Base-by-base conservation (phyloP, 2,888 invertebrate genomes). In the Tetanocera ferruginea region DNA sequence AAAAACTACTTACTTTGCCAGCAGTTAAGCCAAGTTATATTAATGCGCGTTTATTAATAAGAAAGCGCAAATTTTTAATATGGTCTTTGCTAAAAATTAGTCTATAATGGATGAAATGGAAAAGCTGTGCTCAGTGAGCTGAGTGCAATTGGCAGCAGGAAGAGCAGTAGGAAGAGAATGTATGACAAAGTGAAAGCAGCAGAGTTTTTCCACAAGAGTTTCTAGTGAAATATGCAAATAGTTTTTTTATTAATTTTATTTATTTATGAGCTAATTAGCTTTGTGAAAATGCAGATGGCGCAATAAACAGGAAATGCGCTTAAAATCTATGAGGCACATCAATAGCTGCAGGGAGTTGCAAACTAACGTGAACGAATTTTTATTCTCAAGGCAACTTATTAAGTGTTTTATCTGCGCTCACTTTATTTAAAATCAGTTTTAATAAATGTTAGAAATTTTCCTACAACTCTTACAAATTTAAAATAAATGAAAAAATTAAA, bases 1-100 rank as follows among this genome's bases (percentile, higher is more conserved):
- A 49, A 49, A 37, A 49, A 43, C 67, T 67, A 37, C 64, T 64
- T 8, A 11, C 34, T 66, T 43, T 34, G 66, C 19, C 66, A n/a
- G 31, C 66, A 17, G 9, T 31, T 62, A 25, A 23, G 17, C n/a
- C 4, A 66, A 66, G 37, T 49, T 19, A 49, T 23, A 74, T 62
- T 49, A 62, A n/a, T 64, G 62, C 74, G 62, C 74, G 51, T 51
- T 62, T 49, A 34, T 74, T 74, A 74, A 74, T 74, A 74, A 14
- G 23, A 64, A 62, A 23, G 62, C 28, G 23, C 49, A 43, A 11
- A 43, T 43, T 74, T 34, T 62, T 28, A n/a, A 28, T n/a, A n/a
- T 17, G 14, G 49, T 51, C 62, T 64, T 31, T 9, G 51, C 62
- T 62, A 28, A 31, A 49, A 74, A 62, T 74, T 74, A 49, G 64